Evolutionary conservation across 2,888 invertebrate species (phyloP), one percentile per base, ranked within the genome.

Genomic region (Cetonia aurata): DNA sequence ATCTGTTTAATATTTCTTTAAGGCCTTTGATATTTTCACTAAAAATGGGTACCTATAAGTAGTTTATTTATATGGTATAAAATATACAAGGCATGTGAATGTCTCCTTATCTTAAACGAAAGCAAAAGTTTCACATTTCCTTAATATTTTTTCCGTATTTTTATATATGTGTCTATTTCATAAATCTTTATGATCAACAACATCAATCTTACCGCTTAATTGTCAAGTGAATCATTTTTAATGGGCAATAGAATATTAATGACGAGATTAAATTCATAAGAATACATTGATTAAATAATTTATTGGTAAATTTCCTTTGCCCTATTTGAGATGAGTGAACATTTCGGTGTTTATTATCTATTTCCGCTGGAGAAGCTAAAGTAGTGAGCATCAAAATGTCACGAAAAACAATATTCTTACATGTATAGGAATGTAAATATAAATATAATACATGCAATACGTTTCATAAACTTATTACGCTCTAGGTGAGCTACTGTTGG

Each of bases 1-100:
- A 9, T 31, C 33, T 50, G 17, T 59, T 59, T 59, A n/a, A 41
- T 59, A 12, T 59, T 41, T n/a, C n/a, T n/a, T n/a, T n/a, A n/a
- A n/a, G n/a, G n/a, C n/a, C n/a, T n/a, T n/a, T 33, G 33, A 37
- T 6, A 10, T 1, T 37, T 8, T 6, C 37, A 9, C 37, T 37
- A 37, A 37, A 37, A 3, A 37, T 37, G 8, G 1, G 4, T 25
- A 25, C 25, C 25, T 25, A 25, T 4, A 25, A 3, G 25, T 25
- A 25, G 4, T 25, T 25, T 25, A 25, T 25, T 25, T 25, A 4
- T 1, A 25, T 25, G 25, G 4, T 25, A 3, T 25, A 25, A 1
- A 3, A 25, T 25, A 3, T 25, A 25, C 10, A 37, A 9, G 4
- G 8, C 37, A 37, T 37, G 37, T 37, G 8, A 37, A 10, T 37